Evolutionary conservation across 1,140 invertebrate species (phyloP), one percentile per base, ranked within the genome.

Genomic region (Oncopodura yosiiana): DNA sequence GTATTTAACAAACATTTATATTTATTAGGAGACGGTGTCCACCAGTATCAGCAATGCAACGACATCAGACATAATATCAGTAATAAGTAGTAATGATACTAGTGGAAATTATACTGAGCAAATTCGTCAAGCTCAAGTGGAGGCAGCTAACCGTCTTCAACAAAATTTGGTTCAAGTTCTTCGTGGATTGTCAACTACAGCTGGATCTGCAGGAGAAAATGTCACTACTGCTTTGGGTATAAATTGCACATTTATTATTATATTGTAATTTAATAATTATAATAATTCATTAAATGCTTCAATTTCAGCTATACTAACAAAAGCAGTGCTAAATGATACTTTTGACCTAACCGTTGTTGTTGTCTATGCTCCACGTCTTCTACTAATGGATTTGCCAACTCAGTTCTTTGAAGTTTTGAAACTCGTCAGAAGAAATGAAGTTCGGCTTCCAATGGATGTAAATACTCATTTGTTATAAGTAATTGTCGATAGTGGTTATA

Each of bases 331-430:
- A 19, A 56, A 29, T 2, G 43, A 50, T 18, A 50, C 48, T 16
- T 43, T 60, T 42, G 53, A 56, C 41, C 43, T 60, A 2, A 48
- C 53, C 24, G 24, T 29, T 3, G 58, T 60, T 12, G 58, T 60
- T 9, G 58, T 36, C n/a, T 60, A 60, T 48, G 38, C 56, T 23
- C 58, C 58, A 6, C 41, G 48, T 1, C 27, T 60, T 3, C 32
- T 60, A 6, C 8, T 42, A 8, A 26, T 53, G 3, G 58, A 60
- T 32, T 32, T 60, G 23, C 58, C 58, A 26, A 55, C 45, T 16
- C 58, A 60, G 23, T 56, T 60, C 24, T 30, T 55, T 19, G 58
- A 55, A 36, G 52, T 60, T 29, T 38, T 60, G 29, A 26, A 27
- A 27, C 41, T 55, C 5, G 49, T 60, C 2, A 27, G 58, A 16